A percentile compares a stretch with the other conserved stretches of the same genome.
Conservation (phyloP, 2,113 vertebrate genomes). For the Mirza zaza region DNA sequence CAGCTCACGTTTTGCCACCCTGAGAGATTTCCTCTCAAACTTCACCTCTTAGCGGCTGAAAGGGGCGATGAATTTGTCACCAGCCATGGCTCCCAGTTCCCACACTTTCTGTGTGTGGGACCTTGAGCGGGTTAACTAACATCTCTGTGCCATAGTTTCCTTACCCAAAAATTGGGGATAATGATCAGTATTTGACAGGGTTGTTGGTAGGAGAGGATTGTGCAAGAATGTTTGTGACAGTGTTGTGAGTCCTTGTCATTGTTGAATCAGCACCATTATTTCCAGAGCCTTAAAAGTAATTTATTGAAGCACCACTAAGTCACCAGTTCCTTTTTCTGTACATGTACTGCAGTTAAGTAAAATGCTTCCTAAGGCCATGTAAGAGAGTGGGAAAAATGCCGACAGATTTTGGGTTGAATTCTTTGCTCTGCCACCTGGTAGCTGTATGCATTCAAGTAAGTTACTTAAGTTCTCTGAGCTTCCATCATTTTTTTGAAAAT, state of each 20-base stretch:
- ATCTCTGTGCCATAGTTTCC: not conserved
- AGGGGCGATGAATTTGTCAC: not conserved
- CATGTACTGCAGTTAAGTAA: not conserved
- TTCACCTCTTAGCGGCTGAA: not conserved
- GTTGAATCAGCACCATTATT: not conserved
- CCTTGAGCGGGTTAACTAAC: not conserved
- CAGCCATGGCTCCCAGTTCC: too few relatives aligned
- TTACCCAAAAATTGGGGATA: not conserved
- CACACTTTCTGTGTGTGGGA: not conserved
- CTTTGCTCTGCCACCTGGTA: not conserved
- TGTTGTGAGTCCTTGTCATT: not conserved
- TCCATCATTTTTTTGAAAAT: not conserved
- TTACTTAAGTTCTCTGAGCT: not conserved
- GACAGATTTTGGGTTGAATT: not conserved
- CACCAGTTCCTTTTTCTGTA: not conserved
- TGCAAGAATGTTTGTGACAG: not conserved
- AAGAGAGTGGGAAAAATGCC: not conserved
- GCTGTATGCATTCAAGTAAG: not conserved
- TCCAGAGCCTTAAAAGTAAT: not conserved
- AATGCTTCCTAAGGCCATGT: not conserved
- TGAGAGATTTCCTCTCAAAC: not conserved
- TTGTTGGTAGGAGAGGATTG: not conserved
- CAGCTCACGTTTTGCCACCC: not conserved
- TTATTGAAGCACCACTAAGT: not conserved
- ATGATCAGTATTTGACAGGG: not conserved